These are phyloP conservation scores for Ormyrus nitidulus DNA, from an alignment of 2,888 invertebrate species.

Conservation along the genomic window DNA sequence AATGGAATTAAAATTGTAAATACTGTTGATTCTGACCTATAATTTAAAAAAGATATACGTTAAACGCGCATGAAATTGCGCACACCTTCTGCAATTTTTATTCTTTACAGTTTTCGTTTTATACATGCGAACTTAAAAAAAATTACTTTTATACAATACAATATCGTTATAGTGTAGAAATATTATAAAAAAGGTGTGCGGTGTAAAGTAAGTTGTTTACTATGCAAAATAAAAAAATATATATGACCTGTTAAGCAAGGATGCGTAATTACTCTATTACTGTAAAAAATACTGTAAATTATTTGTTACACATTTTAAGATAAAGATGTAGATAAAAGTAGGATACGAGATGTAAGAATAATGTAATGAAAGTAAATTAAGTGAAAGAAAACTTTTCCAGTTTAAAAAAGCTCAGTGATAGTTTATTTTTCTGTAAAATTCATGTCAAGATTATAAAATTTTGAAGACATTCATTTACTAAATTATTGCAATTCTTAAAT, in stretches of 20 bases:
- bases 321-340: neutral
- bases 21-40: conserved; percentile 58
- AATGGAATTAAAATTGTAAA: conserved; percentile 59
- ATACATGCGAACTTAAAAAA: conserved; percentile 19
- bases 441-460: conserved; percentile 59
- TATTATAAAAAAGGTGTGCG: conserved; percentile 30
- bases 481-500: conserved; percentile 4
- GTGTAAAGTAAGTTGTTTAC: conserved; percentile 42
- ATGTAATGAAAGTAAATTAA: conserved; percentile 8
- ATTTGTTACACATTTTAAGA: conserved; percentile 40
- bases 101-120: conserved; percentile 32
- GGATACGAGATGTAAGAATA: conserved; percentile 5
- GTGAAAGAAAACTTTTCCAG: conserved; percentile 43
- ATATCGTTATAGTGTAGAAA: conserved; percentile 10
- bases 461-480: conserved; percentile 55
- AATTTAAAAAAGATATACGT: no score
- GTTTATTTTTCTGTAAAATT: conserved; percentile 62
- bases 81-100: conserved; percentile 27
- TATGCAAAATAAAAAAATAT: conserved; percentile 45
- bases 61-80: conserved; percentile 20
- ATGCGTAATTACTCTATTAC: conserved; percentile 36
- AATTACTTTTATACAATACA: conserved; percentile 23
- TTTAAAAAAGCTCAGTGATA: conserved; percentile 61
- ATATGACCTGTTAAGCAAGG: conserved; percentile 40
- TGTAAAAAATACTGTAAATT: conserved; percentile 37